These are phyloP conservation scores for Heliconius congener DNA, from an alignment of 1,140 invertebrate genomes.

Conservation along the genomic window DNA sequence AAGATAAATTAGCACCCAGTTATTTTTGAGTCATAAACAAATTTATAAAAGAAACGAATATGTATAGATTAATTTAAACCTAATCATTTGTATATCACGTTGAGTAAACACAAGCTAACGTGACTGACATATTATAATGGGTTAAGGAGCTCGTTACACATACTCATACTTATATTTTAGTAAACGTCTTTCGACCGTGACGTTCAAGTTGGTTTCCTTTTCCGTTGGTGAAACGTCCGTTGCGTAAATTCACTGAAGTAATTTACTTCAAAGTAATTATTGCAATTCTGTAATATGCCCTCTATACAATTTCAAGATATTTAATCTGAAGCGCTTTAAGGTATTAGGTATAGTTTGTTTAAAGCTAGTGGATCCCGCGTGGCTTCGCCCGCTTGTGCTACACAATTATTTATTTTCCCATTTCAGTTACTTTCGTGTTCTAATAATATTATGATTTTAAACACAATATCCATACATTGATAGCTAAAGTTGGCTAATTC, in stretches of 20 bases:
- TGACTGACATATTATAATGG: slow-evolving; percentile 21
- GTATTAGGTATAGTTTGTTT: too few species aligned
- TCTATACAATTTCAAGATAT: not conserved
- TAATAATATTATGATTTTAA: too few species aligned
- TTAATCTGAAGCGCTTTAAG: not conserved
- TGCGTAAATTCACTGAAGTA: slow-evolving; percentile 51
- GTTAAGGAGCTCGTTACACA: slow-evolving; percentile 19
- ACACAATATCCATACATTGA: too few species aligned
- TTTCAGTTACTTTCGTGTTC: too few species aligned
- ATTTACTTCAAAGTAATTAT: slow-evolving; percentile 17
- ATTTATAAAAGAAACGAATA: not conserved
- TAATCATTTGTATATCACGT: not conserved
- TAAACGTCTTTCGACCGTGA: slow-evolving; percentile 52
- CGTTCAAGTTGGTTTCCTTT: slow-evolving; percentile 59
- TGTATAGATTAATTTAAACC: not conserved
- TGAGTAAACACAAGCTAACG: not conserved
- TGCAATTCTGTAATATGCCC: not conserved
- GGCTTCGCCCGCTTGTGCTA: too few species aligned
- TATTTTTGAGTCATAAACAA: not conserved
- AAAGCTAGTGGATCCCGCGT: too few species aligned
- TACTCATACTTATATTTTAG: slow-evolving; percentile 25
- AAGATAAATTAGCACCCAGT: not conserved
- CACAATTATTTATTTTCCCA: too few species aligned
- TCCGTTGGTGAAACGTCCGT: slow-evolving; percentile 65
- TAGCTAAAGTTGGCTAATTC: too few species aligned